Evolutionary conservation across 2,888 invertebrate genomes (phyloP).

Genomic region (Geotrupes spiniger): DNA sequence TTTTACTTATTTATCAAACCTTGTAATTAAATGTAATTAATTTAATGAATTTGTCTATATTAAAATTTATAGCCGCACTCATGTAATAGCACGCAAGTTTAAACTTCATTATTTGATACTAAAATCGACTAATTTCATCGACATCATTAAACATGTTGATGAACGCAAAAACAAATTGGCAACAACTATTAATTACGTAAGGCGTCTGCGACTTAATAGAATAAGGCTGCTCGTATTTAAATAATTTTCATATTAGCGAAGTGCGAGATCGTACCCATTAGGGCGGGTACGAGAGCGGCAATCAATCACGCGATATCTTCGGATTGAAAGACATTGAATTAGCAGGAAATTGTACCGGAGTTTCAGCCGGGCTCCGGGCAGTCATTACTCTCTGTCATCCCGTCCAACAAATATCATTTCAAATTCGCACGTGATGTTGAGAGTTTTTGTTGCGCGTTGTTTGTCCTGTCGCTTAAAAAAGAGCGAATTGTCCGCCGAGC

Average conservation of each 20-base stretch:
- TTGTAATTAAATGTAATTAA: too few species aligned
- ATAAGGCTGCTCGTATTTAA: not conserved
- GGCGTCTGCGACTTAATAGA: not conserved
- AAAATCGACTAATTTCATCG: too few species aligned
- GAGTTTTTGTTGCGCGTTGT: constrained; percentile 1
- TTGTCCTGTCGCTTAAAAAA: not conserved
- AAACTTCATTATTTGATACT: too few species aligned
- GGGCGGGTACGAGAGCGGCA: constrained; percentile 26
- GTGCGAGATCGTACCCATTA: constrained; percentile 6
- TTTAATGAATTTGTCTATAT: too few species aligned
- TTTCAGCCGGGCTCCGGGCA: constrained; percentile 37
- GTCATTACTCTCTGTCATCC: constrained; percentile 49
- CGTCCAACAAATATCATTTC: constrained; percentile 34
- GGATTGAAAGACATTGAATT: constrained; percentile 56
- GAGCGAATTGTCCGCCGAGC: not conserved
- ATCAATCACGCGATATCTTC: constrained; percentile 51
- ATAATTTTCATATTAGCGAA: constrained; percentile 7
- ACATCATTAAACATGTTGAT: too few species aligned
- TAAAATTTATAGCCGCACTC: too few species aligned
- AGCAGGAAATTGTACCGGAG: constrained; percentile 52
- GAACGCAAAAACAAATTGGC: not conserved
- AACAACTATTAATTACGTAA: not conserved
- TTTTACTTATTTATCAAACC: too few species aligned
- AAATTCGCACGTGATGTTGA: constrained; percentile 28
- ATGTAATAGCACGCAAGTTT: too few species aligned